phyloP scores from a whole-genome alignment of 1,140 invertebrate species.

The Procambarus virginalis region DNA sequence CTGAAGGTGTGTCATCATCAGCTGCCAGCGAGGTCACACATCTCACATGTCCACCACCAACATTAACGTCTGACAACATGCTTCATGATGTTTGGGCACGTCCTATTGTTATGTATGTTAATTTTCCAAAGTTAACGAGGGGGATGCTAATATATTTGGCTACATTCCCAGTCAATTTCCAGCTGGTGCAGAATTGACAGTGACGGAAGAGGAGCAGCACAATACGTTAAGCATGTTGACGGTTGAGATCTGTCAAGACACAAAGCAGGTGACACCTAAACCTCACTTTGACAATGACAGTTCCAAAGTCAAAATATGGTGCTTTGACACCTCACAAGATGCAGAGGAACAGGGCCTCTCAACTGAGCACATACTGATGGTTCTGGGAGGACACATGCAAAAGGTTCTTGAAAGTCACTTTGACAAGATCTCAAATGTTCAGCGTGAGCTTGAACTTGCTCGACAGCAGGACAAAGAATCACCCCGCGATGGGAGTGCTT shows the following conservation, averaged over 20 bases:
- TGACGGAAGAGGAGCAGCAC: not conserved
- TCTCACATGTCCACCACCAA: too few species aligned
- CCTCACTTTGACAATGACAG: not conserved
- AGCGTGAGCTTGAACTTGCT: not conserved
- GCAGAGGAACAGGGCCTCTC: not conserved
- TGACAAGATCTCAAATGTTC: slow-evolving; percentile 8
- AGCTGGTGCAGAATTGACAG: not conserved
- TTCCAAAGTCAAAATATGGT: slow-evolving; percentile 11
- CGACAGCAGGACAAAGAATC: not conserved
- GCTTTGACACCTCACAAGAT: not conserved
- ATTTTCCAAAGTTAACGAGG: not conserved
- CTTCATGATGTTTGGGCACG: too few species aligned
- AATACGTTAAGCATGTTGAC: not conserved
- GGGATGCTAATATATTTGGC: not conserved
- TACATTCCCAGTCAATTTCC: not conserved
- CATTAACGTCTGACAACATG: too few species aligned
- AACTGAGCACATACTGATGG: not conserved
- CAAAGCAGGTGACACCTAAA: not conserved
- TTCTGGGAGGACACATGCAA: not conserved
- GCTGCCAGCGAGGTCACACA: too few species aligned
- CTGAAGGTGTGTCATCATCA: too few species aligned
- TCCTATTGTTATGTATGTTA: not conserved
- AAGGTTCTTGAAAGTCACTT: slow-evolving; percentile 8
- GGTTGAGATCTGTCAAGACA: too few species aligned
- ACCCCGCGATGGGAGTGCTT: too few species aligned